These are phyloP conservation scores for Ennomos quercinarius DNA, from an alignment of 2,888 invertebrate species.

Conservation along the genomic window DNA sequence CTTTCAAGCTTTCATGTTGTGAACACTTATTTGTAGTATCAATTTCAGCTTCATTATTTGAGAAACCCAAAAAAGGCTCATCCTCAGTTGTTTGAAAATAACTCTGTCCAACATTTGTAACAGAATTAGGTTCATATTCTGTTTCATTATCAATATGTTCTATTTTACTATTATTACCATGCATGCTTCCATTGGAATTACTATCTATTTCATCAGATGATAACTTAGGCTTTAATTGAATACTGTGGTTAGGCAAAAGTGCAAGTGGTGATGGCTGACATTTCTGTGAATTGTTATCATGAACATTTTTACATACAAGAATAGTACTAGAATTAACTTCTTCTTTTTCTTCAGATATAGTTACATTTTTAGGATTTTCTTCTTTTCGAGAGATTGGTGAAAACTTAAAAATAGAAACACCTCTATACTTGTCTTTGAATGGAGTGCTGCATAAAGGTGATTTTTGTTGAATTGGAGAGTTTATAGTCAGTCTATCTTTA, in stretches of 20 bases:
- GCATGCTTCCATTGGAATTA: not conserved
- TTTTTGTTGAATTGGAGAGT: conserved; percentile 51
- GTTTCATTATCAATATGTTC: conserved; percentile 5
- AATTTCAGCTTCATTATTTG: conserved; percentile 26
- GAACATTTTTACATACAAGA: conserved; percentile 38
- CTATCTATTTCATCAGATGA: conserved; percentile 1
- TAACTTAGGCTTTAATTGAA: conserved; percentile 1
- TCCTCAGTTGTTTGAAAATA: conserved; percentile 53
- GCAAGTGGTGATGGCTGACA: conserved; percentile 9
- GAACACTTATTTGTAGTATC: not conserved
- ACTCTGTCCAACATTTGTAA: conserved; percentile 39
- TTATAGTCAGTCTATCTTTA: conserved; percentile 52
- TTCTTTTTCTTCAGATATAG: conserved; percentile 49
- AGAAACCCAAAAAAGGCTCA: conserved; percentile 63
- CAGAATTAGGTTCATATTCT: conserved; percentile 7
- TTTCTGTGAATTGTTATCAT: conserved; percentile 25
- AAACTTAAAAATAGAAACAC: conserved; percentile 72
- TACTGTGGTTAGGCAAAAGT: conserved; percentile 1
- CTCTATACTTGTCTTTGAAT: conserved; percentile 69
- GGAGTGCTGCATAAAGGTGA: conserved; percentile 77
- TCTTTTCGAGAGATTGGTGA: conserved; percentile 63
- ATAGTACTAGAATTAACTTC: conserved; percentile 44
- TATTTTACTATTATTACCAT: not conserved
- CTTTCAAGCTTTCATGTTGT: not conserved
- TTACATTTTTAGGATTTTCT: conserved; percentile 45